Evolutionary conservation across 2,113 vertebrate genomes (phyloP), one percentile per base, ranked within the genome.

Genomic region (Uropsilus gracilis): DNA sequence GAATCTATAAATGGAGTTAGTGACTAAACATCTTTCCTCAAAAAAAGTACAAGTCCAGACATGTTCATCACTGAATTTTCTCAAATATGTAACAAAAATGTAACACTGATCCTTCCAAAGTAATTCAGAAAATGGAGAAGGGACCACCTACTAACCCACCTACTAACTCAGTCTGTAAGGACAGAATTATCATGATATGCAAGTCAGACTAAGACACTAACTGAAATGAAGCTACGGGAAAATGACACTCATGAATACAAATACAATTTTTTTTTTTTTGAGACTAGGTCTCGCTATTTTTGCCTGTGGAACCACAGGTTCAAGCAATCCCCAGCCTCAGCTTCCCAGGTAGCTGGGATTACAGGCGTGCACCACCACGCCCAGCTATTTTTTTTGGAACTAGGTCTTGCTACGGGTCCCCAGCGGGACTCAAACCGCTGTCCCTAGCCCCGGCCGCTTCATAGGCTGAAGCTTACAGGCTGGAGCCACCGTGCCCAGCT

Each of bases 71-170:
- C 30, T 89, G 34, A 84, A 84, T 73, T 78, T 88, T 84, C 34
- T 94, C 44, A 94, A 90, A 48, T 68, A 90, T 42, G 69, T 80
- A 78, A 83, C 7, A 3, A 76, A 69, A 22, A 72, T 69, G 50
- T 44, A 66, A 66, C 53, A 48, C 26, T 30, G 9, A 8, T 78
- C 5, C 13, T n/a, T 42, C 28, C 48, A 8, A 81, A 61, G 78
- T 95, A 44, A 64, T 55, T 94, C 9, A 64, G 39, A 77, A 77
- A 85, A 82, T 32, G 91, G 30, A 84, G 28, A n/a, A 81, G 4
- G 20, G 9, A 50, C 59, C 12, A 87, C n/a, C 44, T 72, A n/a
- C 12, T 66, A 66, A 63, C n/a, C 59, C 12, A 87, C n/a, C 44
- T 72, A n/a, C 12, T 66, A 66, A 63, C n/a, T 84, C 34, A 13